Percentiles rank a stretch among this genome's conserved stretches.
These are phyloP conservation scores for Drosophila chauvacae DNA, from an alignment of 1,140 invertebrate genomes.

Conservation along the genomic window DNA sequence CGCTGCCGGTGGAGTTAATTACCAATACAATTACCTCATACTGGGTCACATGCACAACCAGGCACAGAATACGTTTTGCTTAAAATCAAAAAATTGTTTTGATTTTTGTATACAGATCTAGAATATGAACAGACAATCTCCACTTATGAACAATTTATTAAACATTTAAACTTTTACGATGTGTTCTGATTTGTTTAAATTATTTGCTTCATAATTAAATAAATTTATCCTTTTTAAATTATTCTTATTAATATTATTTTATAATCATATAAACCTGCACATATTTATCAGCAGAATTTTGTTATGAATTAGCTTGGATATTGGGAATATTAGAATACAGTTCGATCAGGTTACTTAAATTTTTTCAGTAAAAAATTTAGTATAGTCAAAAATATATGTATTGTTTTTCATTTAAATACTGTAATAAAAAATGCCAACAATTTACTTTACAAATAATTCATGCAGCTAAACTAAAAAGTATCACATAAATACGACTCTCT, in stretches of 20 bases:
- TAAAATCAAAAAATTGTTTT: not conserved
- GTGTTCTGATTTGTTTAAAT: too few species aligned
- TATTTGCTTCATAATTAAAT: too few species aligned
- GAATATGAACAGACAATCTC: not conserved
- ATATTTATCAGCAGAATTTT: too few species aligned
- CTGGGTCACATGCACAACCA: slow-evolving; percentile 11
- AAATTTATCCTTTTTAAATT: not conserved
- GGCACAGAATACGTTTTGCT: not conserved
- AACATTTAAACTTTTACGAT: too few species aligned
- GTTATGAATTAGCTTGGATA: too few species aligned
- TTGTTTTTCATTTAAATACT: not conserved
- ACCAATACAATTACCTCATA: slow-evolving; percentile 55
- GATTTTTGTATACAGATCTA: not conserved
- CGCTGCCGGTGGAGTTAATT: slow-evolving; percentile 52
- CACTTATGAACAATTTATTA: not conserved
- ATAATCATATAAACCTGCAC: too few species aligned
- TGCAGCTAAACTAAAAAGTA: not conserved
- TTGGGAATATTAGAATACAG: too few species aligned
- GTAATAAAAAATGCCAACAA: too few species aligned
- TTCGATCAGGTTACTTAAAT: too few species aligned
- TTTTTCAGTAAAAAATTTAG: not conserved
- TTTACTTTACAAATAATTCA: too few species aligned
- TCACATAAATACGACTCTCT: too few species aligned
- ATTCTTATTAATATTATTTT: not conserved
- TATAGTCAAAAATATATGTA: not conserved